phyloP scores from a whole-genome alignment of 1,140 invertebrate genomes.

The Nixonia krombeini region DNA sequence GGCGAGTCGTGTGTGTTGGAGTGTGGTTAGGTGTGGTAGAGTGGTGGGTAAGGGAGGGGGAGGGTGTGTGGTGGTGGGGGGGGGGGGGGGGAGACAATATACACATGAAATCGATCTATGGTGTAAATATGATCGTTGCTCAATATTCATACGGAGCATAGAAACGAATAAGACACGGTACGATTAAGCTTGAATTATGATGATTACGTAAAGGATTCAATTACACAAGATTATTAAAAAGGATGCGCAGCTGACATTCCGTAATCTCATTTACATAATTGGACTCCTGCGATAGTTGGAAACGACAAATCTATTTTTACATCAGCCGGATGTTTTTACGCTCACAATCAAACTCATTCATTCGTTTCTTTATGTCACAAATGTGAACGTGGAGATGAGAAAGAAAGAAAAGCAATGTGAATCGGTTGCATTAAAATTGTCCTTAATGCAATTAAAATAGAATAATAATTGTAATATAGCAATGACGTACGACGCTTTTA shows the following conservation, averaged over 20 bases:
- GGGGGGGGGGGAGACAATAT: neutral
- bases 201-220: slow-evolving; percentile 1
- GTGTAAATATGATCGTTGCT: neutral
- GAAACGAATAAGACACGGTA: neutral
- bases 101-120: too few relatives aligned
- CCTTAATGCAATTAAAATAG: too few relatives aligned
- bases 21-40: too few relatives aligned
- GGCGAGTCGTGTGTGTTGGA: too few relatives aligned
- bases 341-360: neutral
- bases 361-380: neutral
- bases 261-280: neutral
- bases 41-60: too few relatives aligned
- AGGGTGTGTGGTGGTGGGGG: neutral
- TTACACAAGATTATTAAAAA: neutral
- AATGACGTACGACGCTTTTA: too few relatives aligned
- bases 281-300: neutral
- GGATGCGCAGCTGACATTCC: neutral
- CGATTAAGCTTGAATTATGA: neutral
- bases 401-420: too few relatives aligned
- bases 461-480: too few relatives aligned
- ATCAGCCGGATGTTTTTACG: too few relatives aligned
- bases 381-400: neutral
- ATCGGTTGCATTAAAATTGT: too few relatives aligned
- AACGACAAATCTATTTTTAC: neutral
- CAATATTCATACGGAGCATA: neutral